Percentiles rank a stretch among this genome's conserved stretches.
These are phyloP conservation scores for Sphenodon punctatus DNA, from an alignment of 2,797 vertebrate genomes.

Conservation along the genomic window DNA sequence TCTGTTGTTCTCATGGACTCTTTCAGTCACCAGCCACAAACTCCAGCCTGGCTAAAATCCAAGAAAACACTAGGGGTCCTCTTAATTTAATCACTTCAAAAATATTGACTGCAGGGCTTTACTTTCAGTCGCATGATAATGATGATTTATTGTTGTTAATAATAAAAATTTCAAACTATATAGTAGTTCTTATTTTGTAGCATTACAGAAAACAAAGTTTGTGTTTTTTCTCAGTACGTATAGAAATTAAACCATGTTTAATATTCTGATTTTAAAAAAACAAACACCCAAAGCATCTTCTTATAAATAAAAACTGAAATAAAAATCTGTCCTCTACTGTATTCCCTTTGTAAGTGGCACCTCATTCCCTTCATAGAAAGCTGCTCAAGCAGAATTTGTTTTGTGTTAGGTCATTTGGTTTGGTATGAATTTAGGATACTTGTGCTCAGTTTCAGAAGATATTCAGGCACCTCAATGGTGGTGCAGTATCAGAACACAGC, in stretches of 20 bases:
- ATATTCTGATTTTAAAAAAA: background rate
- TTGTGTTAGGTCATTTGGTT: background rate
- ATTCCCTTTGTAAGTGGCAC: background rate
- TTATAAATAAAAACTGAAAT: no score
- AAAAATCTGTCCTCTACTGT: background rate
- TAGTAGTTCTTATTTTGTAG: background rate
- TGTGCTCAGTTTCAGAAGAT: background rate
- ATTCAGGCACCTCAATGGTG: background rate
- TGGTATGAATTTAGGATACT: background rate
- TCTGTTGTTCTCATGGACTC: constrained; percentile 42
- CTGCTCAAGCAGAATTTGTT: background rate
- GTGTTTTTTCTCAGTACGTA: background rate
- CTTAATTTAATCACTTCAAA: constrained; percentile 55
- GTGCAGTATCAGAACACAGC: background rate
- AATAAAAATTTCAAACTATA: constrained; percentile 37
- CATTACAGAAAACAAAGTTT: constrained; percentile 8
- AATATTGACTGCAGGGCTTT: constrained; percentile 54
- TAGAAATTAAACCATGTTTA: constrained; percentile 8
- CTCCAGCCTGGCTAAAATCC: constrained; percentile 55
- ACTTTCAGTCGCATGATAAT: constrained; percentile 54
- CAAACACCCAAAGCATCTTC: background rate
- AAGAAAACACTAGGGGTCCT: constrained; percentile 66
- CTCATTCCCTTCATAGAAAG: background rate
- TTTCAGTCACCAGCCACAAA: constrained; percentile 18
- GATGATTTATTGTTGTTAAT: constrained; percentile 54